These are phyloP conservation scores for Oryctes rhinoceros DNA, from an alignment of 1,140 invertebrate genomes.

Conservation along the genomic window DNA sequence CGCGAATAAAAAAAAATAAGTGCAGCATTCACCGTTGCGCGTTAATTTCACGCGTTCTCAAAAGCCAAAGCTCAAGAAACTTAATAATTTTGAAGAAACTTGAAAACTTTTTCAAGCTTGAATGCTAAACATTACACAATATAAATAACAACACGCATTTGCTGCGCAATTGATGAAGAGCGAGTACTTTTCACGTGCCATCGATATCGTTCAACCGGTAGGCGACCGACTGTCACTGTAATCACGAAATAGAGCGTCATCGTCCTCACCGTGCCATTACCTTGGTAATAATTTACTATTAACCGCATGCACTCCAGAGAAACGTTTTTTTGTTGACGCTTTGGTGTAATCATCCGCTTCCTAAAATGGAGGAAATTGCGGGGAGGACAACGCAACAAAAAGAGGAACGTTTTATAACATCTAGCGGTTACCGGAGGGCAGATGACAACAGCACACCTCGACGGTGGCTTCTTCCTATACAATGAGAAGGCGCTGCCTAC, in stretches of 20 bases:
- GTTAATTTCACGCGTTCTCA: too few relatives aligned
- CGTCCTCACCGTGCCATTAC: not conserved
- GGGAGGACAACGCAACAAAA: not conserved
- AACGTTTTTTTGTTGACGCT: not conserved
- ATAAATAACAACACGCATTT: too few relatives aligned
- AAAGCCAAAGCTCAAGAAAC: too few relatives aligned
- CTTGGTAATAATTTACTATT: not conserved
- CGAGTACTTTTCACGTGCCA: not conserved
- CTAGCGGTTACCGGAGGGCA: not conserved
- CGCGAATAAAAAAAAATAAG: too few relatives aligned
- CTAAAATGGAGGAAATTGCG: conserved; percentile 13
- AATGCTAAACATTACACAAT: too few relatives aligned
- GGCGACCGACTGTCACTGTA: not conserved
- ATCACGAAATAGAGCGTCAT: not conserved
- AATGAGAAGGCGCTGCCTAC: not conserved
- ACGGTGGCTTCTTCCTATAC: not conserved
- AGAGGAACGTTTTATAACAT: not conserved
- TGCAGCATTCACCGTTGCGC: too few relatives aligned
- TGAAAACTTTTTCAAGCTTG: too few relatives aligned
- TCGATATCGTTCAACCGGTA: not conserved
- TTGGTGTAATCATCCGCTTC: not conserved
- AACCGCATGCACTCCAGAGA: not conserved
- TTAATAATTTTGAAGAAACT: too few relatives aligned
- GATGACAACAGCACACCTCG: not conserved
- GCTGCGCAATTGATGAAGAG: too few relatives aligned